These are phyloP conservation scores for Pseudoips prasinana DNA, from an alignment of 2,888 invertebrate species.

Conservation along the genomic window DNA sequence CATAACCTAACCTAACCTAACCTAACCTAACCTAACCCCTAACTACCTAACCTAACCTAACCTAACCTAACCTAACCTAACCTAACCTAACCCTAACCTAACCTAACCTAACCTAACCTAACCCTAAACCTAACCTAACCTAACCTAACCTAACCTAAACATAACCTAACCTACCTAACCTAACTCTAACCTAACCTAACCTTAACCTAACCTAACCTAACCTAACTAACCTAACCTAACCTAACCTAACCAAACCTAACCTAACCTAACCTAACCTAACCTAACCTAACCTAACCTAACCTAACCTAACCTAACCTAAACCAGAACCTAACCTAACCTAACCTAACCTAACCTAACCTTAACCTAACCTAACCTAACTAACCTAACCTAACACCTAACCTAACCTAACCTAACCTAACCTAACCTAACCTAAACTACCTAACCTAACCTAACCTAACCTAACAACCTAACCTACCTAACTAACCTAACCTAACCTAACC, in stretches of 20 bases:
- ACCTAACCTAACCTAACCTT: slow-evolving; percentile 9
- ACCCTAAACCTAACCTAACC: slow-evolving; percentile 8
- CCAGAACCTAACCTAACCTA: slow-evolving; percentile 4
- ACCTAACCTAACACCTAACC: slow-evolving; percentile 16
- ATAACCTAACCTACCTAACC: slow-evolving; percentile 11
- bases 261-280: slow-evolving; percentile 8
- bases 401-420: slow-evolving; percentile 16
- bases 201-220: slow-evolving; percentile 11
- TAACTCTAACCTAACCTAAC: slow-evolving; percentile 12
- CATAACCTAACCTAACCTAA: slow-evolving; percentile 17
- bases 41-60: slow-evolving; percentile 14
- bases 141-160: slow-evolving; percentile 8
- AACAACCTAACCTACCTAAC: slow-evolving; percentile 7
- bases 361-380: slow-evolving; percentile 7
- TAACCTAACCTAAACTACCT: slow-evolving; percentile 8
- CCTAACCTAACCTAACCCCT: slow-evolving; percentile 16
- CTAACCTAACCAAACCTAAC: slow-evolving; percentile 12
- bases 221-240: slow-evolving; percentile 9
- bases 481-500: slow-evolving; percentile 17
- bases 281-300: slow-evolving; percentile 7
- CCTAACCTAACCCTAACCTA: slow-evolving; percentile 12
- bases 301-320: slow-evolving; percentile 5
- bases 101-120: slow-evolving; percentile 12
- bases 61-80: slow-evolving; percentile 17
- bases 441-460: slow-evolving; percentile 5